phyloP scores from a whole-genome alignment of 35 echinoderm and acorn worm species.

The Apostichopus japonicus region DNA sequence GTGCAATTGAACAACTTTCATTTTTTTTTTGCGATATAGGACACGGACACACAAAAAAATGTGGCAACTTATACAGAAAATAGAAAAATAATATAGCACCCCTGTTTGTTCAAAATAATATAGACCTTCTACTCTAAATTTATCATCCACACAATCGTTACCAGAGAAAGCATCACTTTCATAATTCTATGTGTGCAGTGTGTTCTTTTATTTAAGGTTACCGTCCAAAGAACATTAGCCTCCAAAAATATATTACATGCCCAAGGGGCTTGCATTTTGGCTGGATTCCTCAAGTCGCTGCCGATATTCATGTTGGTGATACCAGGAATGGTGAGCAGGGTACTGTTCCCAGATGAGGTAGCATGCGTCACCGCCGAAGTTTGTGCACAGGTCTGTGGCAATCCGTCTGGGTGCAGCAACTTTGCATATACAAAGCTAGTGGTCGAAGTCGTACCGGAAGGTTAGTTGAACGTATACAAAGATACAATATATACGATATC shows the following conservation, averaged over 20 bases:
- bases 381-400: constrained; percentile 71
- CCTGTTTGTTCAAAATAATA: too few species aligned
- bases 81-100: too few species aligned
- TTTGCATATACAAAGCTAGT: constrained; percentile 83
- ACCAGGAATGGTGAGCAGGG: constrained; percentile 83
- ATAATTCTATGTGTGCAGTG: background rate
- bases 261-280: constrained; percentile 77
- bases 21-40: too few species aligned
- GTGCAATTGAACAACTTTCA: too few species aligned
- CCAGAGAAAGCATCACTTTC: background rate
- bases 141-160: background rate
- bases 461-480: constrained; percentile 43
- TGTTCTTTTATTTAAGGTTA: constrained; percentile 63
- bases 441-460: constrained; percentile 73
- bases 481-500: background rate
- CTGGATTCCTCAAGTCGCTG: constrained; percentile 75
- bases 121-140: too few species aligned
- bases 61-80: too few species aligned
- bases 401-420: constrained; percentile 71
- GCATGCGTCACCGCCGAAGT: constrained; percentile 73
- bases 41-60: too few species aligned
- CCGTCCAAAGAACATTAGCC: constrained; percentile 83
- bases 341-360: constrained; percentile 75
- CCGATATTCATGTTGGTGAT: constrained; percentile 86
- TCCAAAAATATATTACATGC: constrained; percentile 77